Percentiles rank a stretch among this genome's conserved stretches.
These are phyloP conservation scores for Fistularia commersonii DNA, from an alignment of 2,797 vertebrate species.

Conservation along the genomic window DNA sequence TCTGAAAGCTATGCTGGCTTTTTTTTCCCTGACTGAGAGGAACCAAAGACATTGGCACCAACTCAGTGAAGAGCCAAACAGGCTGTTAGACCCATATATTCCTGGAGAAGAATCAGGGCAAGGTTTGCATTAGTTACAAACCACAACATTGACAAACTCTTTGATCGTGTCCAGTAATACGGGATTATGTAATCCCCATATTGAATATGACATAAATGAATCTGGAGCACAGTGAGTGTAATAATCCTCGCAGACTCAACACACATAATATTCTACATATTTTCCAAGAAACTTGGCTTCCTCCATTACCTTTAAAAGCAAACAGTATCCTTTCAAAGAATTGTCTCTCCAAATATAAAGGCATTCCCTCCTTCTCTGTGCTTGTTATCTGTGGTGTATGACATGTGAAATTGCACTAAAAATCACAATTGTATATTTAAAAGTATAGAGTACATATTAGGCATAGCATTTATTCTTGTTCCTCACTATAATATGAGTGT, in stretches of 20 bases:
- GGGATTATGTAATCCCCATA: no score
- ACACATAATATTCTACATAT: no score
- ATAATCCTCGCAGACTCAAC: no score
- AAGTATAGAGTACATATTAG: constrained; percentile 56
- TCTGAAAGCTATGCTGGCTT: constrained; percentile 7
- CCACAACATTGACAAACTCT: not conserved
- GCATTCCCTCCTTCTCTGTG: constrained; percentile 36
- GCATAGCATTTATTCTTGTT: constrained; percentile 66
- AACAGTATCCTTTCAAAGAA: constrained; percentile 1
- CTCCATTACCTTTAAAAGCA: no score
- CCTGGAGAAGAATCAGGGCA: constrained; percentile 2
- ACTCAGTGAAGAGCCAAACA: not conserved
- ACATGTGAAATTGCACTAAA: constrained; percentile 76
- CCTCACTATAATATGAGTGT: constrained; percentile 58
- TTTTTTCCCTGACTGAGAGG: not conserved
- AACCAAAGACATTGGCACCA: not conserved
- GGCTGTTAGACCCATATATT: not conserved
- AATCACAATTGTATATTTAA: constrained; percentile 55
- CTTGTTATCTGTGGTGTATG: constrained; percentile 47
- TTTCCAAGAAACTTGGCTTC: no score
- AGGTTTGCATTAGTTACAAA: not conserved
- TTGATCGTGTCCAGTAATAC: not conserved
- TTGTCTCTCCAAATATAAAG: constrained; percentile 8
- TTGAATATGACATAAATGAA: no score
- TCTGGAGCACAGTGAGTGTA: no score